A percentile compares a stretch with the other conserved stretches of the same genome.
These are phyloP conservation scores for Dunckerocampus dactyliophorus DNA, from an alignment of 2,113 vertebrate genomes.

Conservation along the genomic window DNA sequence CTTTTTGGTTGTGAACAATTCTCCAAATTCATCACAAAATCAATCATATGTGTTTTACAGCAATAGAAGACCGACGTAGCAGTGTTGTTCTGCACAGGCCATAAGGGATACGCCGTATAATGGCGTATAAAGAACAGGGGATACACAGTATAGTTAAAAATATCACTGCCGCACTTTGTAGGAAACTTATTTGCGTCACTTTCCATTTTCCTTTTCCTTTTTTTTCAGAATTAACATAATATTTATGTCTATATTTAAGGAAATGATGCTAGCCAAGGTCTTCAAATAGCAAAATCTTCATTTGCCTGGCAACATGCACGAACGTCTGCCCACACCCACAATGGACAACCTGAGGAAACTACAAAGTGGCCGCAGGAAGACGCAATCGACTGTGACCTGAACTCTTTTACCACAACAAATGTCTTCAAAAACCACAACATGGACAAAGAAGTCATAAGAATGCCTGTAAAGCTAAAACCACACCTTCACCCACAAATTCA, in stretches of 20 bases:
- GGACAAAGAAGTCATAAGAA: conserved; percentile 1
- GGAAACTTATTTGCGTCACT: neutral
- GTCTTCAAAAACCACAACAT: neutral
- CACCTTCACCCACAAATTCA: neutral
- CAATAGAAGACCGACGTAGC: neutral
- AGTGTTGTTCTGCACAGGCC: neutral
- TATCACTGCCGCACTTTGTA: neutral
- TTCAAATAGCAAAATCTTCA: conserved; percentile 41
- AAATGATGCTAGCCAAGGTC: neutral
- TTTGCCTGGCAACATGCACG: conserved; percentile 40
- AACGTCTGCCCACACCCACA: conserved; percentile 47
- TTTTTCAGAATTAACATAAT: neutral
- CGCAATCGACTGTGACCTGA: conserved; percentile 14
- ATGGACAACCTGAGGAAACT: conserved; percentile 40
- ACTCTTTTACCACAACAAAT: conserved; percentile 62
- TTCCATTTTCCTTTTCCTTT: neutral
- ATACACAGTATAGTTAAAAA: neutral
- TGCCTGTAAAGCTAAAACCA: neutral
- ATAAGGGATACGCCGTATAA: neutral
- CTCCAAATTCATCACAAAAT: conserved; percentile 17
- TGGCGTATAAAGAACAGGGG: neutral
- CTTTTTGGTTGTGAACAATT: conserved; percentile 19
- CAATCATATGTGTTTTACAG: neutral
- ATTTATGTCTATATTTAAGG: no score
- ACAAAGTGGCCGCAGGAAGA: conserved; percentile 36